phyloP scores from a whole-genome alignment of 2,113 vertebrate species.

The Lutjanus erythropterus region DNA sequence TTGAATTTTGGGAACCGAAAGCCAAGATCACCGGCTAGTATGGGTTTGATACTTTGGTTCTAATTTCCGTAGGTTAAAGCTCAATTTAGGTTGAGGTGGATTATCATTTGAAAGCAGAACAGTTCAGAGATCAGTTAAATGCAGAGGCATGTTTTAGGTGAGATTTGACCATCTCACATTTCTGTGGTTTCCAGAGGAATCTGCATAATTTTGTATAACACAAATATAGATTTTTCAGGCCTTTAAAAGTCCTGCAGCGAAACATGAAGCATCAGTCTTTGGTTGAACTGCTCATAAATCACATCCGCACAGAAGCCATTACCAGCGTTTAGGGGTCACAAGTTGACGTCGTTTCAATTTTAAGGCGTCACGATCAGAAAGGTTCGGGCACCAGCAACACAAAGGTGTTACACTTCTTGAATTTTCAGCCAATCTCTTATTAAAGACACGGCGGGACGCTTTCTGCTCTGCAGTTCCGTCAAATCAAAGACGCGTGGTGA shows the following conservation, averaged over 20 bases:
- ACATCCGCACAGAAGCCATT: not conserved
- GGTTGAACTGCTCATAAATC: constrained; percentile 13
- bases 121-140: not conserved
- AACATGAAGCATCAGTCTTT: not conserved
- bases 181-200: not conserved
- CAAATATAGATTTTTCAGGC: not conserved
- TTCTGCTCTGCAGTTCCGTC: not conserved
- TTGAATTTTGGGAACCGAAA: not conserved
- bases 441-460: constrained; percentile 2
- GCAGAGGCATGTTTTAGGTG: no score
- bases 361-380: not conserved
- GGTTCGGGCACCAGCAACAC: not conserved
- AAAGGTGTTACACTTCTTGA: not conserved
- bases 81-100: not conserved
- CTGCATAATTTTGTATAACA: not conserved
- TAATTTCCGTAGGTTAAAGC: no score
- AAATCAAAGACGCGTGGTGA: constrained; percentile 12
- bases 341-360: not conserved
- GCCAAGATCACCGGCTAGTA: not conserved
- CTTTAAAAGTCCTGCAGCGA: not conserved
- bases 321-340: not conserved
- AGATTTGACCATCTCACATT: not conserved
- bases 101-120: constrained; percentile 6
- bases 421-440: not conserved
- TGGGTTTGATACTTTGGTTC: not conserved